Evolutionary conservation across 2,888 invertebrate species (phyloP), one percentile per base, ranked within the genome.

Genomic region (Drosophila imparisetae): DNA sequence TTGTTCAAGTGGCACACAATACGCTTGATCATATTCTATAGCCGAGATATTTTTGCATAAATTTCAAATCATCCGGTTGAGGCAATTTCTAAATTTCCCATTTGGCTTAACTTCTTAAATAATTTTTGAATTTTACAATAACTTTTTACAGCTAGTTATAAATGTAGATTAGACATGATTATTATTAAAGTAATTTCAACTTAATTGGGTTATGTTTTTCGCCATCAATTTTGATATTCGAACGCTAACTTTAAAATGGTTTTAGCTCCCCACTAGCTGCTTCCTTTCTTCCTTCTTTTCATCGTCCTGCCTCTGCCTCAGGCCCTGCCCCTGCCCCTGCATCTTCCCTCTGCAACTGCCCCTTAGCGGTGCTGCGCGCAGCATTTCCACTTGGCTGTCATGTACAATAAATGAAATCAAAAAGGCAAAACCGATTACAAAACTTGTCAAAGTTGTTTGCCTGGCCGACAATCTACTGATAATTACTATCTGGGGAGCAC

Each of bases 401-500:
- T 81, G 86, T 84, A 78, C 83, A 84, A 83, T 83, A 87, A 83
- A 87, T 87, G 79, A 79, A 83, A 83, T 79, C 85, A 84, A 87
- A 87, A 83, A 79, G 74, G 82, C 79, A 81, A 86, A 87, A 85
- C 70, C 88, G 88, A 84, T 88, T 88, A 88, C 89, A 81, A 81
- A 80, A 86, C 86, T 85, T 85, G 84, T 83, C 86, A 89, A 83
- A 88, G 72, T 85, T 85, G 63, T 71, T 82, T 72, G 66, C 65
- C 79, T 75, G 77, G 69, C 75, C 82, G 74, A 88, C 86, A 88
- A 86, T 88, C 86, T 79, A 80, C 80, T 84, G 89, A 87, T 90
- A 87, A 87, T 87, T 90, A 88, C 90, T 88, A 88, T 86, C 86
- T 86, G 81, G 90, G 86, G 86, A 87, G 74, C 80, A 86, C 86